phyloP scores from a whole-genome alignment of 2,113 vertebrate genomes.

The Chloropsis hardwickii region DNA sequence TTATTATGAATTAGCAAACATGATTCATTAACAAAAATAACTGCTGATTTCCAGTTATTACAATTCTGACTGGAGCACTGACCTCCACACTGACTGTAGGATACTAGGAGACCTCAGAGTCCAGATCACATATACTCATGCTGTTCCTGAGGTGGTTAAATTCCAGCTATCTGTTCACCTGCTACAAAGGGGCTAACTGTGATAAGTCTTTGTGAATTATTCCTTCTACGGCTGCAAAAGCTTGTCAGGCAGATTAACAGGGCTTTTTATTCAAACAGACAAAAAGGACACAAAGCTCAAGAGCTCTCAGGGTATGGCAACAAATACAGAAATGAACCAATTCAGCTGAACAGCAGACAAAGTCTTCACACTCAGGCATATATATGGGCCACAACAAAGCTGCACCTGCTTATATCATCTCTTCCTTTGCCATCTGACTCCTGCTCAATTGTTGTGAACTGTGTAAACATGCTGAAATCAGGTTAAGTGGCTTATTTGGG shows the following conservation, averaged over 20 bases:
- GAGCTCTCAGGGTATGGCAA: neutral
- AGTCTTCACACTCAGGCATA: neutral
- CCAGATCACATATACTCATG: neutral
- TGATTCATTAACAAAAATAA: neutral
- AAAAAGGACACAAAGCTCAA: conserved; percentile 11
- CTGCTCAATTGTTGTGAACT: neutral
- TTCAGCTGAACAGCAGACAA: neutral
- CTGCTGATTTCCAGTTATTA: neutral
- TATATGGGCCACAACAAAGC: neutral
- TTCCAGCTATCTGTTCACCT: neutral
- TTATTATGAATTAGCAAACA: neutral
- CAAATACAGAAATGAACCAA: neutral
- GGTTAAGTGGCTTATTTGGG: neutral
- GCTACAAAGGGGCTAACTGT: neutral
- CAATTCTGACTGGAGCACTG: neutral
- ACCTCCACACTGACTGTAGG: neutral
- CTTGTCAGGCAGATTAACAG: neutral
- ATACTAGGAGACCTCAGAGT: neutral
- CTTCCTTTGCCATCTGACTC: neutral
- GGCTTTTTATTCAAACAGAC: neutral
- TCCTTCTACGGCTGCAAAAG: neutral
- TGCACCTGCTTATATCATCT: neutral
- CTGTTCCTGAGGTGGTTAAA: neutral
- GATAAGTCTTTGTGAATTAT: neutral
- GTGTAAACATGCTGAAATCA: neutral